Base-by-base conservation (phyloP, 1,140 invertebrate genomes). In the Hycleus phaleratus region DNA sequence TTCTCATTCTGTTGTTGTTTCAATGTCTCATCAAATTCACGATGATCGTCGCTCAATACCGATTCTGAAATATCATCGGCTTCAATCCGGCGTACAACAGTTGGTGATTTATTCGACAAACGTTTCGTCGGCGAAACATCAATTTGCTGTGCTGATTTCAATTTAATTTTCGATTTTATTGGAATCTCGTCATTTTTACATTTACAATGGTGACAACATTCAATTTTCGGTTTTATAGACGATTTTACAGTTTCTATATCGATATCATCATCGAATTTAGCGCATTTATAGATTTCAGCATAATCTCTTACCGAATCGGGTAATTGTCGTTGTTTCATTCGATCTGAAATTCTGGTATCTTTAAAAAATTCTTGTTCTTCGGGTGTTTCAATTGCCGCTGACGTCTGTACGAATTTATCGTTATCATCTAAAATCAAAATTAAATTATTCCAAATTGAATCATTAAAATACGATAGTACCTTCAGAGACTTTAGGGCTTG, bases 1-100 rank as follows among this genome's bases (percentile, higher is more conserved):
- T 45, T 64, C 7, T 71, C 66, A 18, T 18, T 18, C 42, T 66
- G 46, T 53, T 69, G 57, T 45, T 60, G 63, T 46, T 64, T 64
- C 49, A 54, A 60, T 56, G 69, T 62, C 1, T 32, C 10, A 51
- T 61, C 63, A 52, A 18, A 18, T 18, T 72, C 65, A 18, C 45
- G 26, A 45, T 18, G 18, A 18, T 18, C 18, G 2, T 70, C 67
- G 8, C 59, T 64, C 4, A 26, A 18, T 11, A 42, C 12, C 18
- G 18, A 18, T 48, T 65, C 62, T 4, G 63, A 58, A 24, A 65
- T 52, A 12, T 61, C 58, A 26, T 57, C 56, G 12, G 67, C 10
- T 42, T 54, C 62, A 38, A 61, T 60, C 2, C 49, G 46, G 9
- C 46, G 18, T 18, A 18, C 18, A 18, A 18, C 1, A 18, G 18